Evolutionary conservation across 1,140 invertebrate species (phyloP).

Genomic region (Theocolax elegans): DNA sequence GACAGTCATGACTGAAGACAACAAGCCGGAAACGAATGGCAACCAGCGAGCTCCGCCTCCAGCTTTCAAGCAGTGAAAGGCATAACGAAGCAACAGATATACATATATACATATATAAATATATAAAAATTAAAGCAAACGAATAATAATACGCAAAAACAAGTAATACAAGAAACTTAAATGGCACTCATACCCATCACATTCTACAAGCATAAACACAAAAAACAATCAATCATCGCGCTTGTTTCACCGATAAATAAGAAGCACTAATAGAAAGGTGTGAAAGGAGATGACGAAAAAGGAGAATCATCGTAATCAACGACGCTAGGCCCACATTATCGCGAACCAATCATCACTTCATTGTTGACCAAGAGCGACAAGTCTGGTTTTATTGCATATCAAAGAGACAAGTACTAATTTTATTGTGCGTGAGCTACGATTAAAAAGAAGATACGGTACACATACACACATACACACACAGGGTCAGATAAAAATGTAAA

Average conservation of each 20-base stretch:
- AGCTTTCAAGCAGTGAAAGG: constrained; percentile 60
- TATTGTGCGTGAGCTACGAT: constrained; percentile 5
- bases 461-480: constrained; percentile 56
- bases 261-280: constrained; percentile 18
- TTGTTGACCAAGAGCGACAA: constrained; percentile 61
- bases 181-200: background rate
- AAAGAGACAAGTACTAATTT: constrained; percentile 44
- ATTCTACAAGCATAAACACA: background rate
- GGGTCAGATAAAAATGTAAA: constrained; percentile 44
- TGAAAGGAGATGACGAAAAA: constrained; percentile 17
- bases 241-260: constrained; percentile 19
- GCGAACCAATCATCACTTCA: constrained; percentile 44
- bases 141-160: constrained; percentile 15
- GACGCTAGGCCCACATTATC: constrained; percentile 1
- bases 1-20: constrained; percentile 87
- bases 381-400: constrained; percentile 66
- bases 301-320: constrained; percentile 16
- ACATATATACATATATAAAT: constrained; percentile 27
- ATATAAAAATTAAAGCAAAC: constrained; percentile 42
- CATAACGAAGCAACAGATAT: constrained; percentile 44
- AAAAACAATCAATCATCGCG: constrained; percentile 30
- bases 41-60: constrained; percentile 59
- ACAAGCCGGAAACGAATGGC: constrained; percentile 61
- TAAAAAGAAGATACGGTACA: constrained; percentile 21
- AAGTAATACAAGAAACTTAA: background rate